phyloP scores from a whole-genome alignment of 2,888 invertebrate species.

The Ashinkailepas kermadecensis region DNA sequence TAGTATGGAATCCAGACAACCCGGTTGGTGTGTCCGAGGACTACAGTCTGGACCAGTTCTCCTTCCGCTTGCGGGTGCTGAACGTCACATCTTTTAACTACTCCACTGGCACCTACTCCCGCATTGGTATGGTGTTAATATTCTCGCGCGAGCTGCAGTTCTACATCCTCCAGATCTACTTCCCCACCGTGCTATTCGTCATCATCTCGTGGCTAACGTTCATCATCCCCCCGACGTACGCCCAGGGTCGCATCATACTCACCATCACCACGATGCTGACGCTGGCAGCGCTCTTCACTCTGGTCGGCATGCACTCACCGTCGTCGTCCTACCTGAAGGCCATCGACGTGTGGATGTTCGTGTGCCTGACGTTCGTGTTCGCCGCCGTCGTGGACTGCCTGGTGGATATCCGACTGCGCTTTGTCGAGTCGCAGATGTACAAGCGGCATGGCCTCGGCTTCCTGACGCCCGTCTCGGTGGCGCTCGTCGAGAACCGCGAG shows the following conservation, averaged over 20 bases:
- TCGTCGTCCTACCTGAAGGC: constrained; percentile 6
- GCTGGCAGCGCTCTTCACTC: constrained; percentile 41
- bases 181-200: constrained; percentile 56
- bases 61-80: neutral
- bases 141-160: constrained; percentile 54
- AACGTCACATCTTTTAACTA: neutral
- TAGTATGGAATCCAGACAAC: neutral
- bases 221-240: constrained; percentile 57
- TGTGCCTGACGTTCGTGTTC: constrained; percentile 55
- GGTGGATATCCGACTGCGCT: neutral
- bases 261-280: constrained; percentile 44
- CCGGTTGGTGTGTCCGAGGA: neutral
- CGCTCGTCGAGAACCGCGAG: neutral
- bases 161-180: constrained; percentile 55
- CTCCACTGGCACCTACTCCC: neutral
- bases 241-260: constrained; percentile 56
- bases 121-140: constrained; percentile 47
- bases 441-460: neutral
- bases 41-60: neutral
- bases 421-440: neutral
- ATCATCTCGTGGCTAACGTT: constrained; percentile 60
- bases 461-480: constrained; percentile 9
- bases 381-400: constrained; percentile 47
- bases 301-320: constrained; percentile 42
- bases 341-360: constrained; percentile 14